These are phyloP conservation scores for Tenthredo notha DNA, from an alignment of 2,888 invertebrate genomes.

Conservation along the genomic window DNA sequence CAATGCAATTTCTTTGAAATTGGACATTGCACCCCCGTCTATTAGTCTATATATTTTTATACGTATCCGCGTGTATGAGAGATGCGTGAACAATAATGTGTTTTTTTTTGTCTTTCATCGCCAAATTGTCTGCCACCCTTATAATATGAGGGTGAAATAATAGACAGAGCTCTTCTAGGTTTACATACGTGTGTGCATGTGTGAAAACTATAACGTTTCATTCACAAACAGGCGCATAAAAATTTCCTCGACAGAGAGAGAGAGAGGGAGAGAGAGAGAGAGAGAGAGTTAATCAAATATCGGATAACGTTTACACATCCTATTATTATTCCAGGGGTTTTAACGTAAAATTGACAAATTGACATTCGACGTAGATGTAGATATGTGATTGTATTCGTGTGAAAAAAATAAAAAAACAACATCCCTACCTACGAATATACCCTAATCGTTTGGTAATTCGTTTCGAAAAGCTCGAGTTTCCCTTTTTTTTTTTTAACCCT, in stretches of 20 bases:
- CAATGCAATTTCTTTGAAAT: constrained; percentile 19
- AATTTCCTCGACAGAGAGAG: neutral
- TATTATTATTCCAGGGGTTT: constrained; percentile 4
- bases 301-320: constrained; percentile 29
- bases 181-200: neutral
- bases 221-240: neutral
- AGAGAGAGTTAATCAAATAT: constrained; percentile 14
- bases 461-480: constrained; percentile 5
- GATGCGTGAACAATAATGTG: neutral
- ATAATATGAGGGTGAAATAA: neutral
- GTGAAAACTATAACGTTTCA: constrained; percentile 1
- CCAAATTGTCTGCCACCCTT: neutral
- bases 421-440: neutral
- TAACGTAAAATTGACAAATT: constrained; percentile 21
- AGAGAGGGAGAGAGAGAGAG: too few species aligned
- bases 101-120: neutral
- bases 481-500: neutral
- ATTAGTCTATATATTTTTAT: neutral
- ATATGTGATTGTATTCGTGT: neutral
- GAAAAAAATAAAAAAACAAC: neutral
- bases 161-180: neutral
- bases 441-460: constrained; percentile 14
- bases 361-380: neutral
- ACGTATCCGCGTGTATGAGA: neutral
- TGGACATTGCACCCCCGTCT: neutral